phyloP scores from a whole-genome alignment of 2,113 vertebrate species.

The Triplophysa siluroides region DNA sequence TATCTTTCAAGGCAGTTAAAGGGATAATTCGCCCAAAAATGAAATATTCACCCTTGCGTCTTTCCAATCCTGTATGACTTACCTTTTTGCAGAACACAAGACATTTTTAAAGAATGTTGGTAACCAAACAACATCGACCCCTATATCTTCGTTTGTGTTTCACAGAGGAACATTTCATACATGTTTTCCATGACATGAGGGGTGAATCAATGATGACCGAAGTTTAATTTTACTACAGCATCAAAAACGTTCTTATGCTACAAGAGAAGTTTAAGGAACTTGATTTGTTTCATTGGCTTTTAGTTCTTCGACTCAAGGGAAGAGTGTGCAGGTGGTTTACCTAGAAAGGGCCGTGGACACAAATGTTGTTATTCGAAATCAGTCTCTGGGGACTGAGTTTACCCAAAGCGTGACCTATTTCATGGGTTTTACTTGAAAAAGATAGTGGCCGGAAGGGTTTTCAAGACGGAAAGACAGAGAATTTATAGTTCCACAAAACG shows the following conservation, averaged over 20 bases:
- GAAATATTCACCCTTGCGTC: too few species aligned
- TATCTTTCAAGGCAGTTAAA: too few species aligned
- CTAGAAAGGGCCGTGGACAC: not conserved
- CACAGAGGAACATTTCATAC: too few species aligned
- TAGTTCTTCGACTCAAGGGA: not conserved
- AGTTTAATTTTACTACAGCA: not conserved
- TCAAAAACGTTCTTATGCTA: not conserved
- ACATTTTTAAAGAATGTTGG: too few species aligned
- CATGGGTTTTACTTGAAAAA: not conserved
- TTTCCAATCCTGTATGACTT: too few species aligned
- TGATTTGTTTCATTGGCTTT: not conserved
- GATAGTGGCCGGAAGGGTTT: too few species aligned
- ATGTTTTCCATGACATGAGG: too few species aligned
- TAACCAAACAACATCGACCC: too few species aligned
- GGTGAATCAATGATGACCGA: too few species aligned
- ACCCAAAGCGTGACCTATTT: not conserved
- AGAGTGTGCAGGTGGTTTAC: not conserved
- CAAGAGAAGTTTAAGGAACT: not conserved
- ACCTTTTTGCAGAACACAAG: too few species aligned
- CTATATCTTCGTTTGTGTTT: too few species aligned
- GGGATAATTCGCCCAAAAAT: too few species aligned
- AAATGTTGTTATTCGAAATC: slow-evolving; percentile 4
- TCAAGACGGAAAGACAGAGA: not conserved
- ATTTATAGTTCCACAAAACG: not conserved
- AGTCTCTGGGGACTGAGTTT: not conserved